Evolutionary conservation across 2,888 invertebrate genomes (phyloP).

Genomic region (Chymomyza fuscimana): DNA sequence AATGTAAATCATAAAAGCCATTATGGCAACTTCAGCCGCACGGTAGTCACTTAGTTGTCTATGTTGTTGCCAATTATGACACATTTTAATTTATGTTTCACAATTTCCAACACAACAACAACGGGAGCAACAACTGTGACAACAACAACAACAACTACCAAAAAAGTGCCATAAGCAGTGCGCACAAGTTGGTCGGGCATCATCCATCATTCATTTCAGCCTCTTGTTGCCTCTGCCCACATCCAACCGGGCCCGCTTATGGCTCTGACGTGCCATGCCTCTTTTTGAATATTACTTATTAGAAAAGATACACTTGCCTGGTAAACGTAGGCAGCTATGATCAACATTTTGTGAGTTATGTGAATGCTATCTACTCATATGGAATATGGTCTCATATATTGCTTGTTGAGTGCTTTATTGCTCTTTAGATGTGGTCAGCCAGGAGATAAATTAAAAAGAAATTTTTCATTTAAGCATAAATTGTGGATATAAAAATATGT

Average conservation of each 20-base stretch:
- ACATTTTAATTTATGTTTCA: constrained; percentile 67
- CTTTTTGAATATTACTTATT: neutral
- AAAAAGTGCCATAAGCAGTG: constrained; percentile 53
- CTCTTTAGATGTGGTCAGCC: neutral
- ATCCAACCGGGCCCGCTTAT: neutral
- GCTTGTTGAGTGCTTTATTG: neutral
- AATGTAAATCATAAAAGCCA: constrained; percentile 1
- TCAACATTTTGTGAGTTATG: neutral
- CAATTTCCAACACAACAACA: constrained; percentile 22
- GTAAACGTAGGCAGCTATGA: neutral
- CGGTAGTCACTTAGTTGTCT: constrained; percentile 3
- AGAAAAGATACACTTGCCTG: constrained; percentile 1
- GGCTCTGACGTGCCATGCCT: neutral
- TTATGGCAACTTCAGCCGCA: constrained; percentile 3
- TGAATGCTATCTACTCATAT: neutral
- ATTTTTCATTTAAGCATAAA: neutral
- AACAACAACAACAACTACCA: constrained; percentile 45
- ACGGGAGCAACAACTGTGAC: constrained; percentile 42
- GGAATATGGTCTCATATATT: neutral
- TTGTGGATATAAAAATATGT: neutral
- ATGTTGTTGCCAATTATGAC: constrained; percentile 61
- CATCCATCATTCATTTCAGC: constrained; percentile 55
- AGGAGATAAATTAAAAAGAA: neutral
- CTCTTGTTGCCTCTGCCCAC: neutral
- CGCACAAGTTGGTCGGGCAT: constrained; percentile 17